Evolutionary conservation across 1,140 invertebrate species (phyloP).

Genomic region (Apolygus lucorum): DNA sequence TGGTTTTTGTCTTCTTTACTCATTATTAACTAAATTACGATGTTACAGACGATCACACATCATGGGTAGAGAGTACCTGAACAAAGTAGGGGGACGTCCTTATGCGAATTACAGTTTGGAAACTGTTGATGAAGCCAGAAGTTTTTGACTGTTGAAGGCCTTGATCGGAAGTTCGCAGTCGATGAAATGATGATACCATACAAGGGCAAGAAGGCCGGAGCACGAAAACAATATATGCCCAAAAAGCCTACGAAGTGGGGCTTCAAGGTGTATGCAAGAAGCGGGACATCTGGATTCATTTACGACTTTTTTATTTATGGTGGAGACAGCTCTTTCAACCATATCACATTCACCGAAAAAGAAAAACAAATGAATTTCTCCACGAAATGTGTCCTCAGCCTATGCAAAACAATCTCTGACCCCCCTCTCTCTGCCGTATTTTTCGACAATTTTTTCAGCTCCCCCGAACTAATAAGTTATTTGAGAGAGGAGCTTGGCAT

Average conservation of each 20-base stretch:
- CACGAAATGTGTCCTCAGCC: neutral
- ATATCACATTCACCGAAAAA: neutral
- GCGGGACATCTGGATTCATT: neutral
- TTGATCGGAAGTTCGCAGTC: neutral
- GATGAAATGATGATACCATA: neutral
- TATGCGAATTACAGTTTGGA: too few relatives aligned
- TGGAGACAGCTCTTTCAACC: neutral
- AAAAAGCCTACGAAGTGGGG: neutral
- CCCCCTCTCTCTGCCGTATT: neutral
- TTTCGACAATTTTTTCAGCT: constrained; percentile 1
- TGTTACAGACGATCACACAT: too few relatives aligned
- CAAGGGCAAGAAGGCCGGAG: neutral
- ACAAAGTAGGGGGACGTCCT: too few relatives aligned
- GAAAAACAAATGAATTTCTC: neutral
- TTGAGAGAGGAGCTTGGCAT: neutral
- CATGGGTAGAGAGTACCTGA: too few relatives aligned
- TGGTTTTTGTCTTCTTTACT: too few relatives aligned
- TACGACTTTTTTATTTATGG: neutral
- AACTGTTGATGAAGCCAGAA: too few relatives aligned
- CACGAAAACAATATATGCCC: neutral
- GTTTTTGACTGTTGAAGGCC: too few relatives aligned
- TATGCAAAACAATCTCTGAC: neutral
- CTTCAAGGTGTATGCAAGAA: neutral
- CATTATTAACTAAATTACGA: too few relatives aligned
- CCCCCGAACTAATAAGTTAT: neutral